Conservation (phyloP, 2,113 vertebrate genomes). For the Calyptomena viridis region DNA sequence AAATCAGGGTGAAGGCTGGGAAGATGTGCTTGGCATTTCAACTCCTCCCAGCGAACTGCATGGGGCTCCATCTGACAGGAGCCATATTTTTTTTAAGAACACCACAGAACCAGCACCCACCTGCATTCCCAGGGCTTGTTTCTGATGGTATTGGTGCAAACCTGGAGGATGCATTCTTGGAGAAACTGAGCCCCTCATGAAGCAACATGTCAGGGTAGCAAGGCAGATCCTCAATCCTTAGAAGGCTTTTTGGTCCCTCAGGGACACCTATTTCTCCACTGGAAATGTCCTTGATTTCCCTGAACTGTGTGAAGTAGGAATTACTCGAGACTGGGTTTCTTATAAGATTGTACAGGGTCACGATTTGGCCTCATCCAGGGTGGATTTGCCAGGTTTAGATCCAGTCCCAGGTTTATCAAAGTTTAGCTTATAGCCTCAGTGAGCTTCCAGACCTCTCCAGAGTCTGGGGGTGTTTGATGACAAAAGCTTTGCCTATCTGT, state of each 20-base stretch:
- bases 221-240: background rate
- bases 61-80: background rate
- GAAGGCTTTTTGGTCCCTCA: background rate
- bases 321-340: background rate
- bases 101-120: background rate
- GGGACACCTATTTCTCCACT: background rate
- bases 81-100: background rate
- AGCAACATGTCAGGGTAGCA: accelerated
- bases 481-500: too few relatives aligned
- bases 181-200: background rate
- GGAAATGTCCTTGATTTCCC: background rate
- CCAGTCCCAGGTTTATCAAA: background rate
- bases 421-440: background rate
- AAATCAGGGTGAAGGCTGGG: slow-evolving; percentile 55
- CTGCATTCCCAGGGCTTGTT: background rate
- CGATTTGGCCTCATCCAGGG: background rate
- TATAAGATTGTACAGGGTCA: background rate
- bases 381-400: background rate
- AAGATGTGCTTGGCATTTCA: slow-evolving; percentile 60
- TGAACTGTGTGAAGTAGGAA: background rate
- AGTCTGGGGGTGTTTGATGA: background rate
- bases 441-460: background rate
- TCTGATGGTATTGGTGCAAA: background rate
- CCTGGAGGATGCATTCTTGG: background rate
- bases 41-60: background rate